Base-by-base conservation (phyloP, 2,113 vertebrate genomes). In the Hydrochoerus hydrochaeris region DNA sequence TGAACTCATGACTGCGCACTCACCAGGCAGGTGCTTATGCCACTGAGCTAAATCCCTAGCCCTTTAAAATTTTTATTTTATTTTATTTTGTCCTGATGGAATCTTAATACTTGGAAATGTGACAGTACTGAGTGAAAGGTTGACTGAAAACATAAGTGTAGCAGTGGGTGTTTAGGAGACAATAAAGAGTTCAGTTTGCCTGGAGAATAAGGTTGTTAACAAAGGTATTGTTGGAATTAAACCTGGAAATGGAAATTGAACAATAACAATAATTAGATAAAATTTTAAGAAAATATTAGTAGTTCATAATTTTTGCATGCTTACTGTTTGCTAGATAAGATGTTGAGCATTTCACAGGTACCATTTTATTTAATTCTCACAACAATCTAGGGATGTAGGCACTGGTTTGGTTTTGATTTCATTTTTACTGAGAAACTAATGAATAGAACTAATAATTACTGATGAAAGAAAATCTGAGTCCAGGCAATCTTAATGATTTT, bases 291-390 rank as follows among this genome's bases (percentile, higher is more conserved):
- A 57, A 69, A 46, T 71, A 38, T 9, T 78, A 78, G 65, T 89
- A 69, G 83, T 32, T 89, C 52, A 85, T 20, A 38, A 71, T 86
- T 97, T 87, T 93, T 95, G 26, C 54, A 30, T 90, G 95, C 13
- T 49, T 97, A 85, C 22, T 85, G 8, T 82, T 94, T 91, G 77
- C 67, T 71, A 85, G 65, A 35, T 89, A 96, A 52, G 85, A 12
- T 62, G 4, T 32, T 69, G 63, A 58, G 8, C 30, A 71, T 93
- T 95, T 90, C 41, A n/a, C 38, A 87, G 82, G n/a, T 65, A 35
- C 24, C 87, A 63, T 93, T 94, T 94, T 71, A 52, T 85, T 94
- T 95, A 67, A 89, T 97, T 35, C 14, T 95, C 41, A 46, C 73
- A 44, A 41, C 38, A 75, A 28, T 12, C 22, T 46, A 75, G 24